A percentile compares a stretch with the other conserved stretches of the same genome.
phyloP scores from a whole-genome alignment of 2,888 invertebrate species.

The Danaus chrysippus region DNA sequence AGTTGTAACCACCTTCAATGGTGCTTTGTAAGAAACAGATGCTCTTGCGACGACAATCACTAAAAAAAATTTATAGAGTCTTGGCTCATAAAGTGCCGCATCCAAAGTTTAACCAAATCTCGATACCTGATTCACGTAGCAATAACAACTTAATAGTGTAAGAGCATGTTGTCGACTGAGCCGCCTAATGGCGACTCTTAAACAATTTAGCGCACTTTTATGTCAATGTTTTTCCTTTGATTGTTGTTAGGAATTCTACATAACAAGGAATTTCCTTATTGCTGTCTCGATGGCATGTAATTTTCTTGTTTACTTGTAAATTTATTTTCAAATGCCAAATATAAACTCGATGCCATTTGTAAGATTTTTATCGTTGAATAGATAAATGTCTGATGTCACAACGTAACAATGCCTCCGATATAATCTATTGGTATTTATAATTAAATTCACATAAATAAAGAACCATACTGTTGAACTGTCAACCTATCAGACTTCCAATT shows the following conservation, averaged over 20 bases:
- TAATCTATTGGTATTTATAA: slow-evolving; percentile 1
- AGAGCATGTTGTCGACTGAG: slow-evolving; percentile 57
- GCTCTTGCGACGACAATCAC: no score
- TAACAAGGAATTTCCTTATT: slow-evolving; percentile 7
- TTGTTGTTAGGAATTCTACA: slow-evolving; percentile 27
- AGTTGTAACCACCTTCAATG: no score
- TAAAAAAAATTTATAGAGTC: neutral
- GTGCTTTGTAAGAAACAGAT: no score
- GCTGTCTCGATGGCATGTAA: slow-evolving; percentile 11
- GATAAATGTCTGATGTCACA: neutral
- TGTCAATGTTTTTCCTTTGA: slow-evolving; percentile 34
- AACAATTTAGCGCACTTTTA: slow-evolving; percentile 62
- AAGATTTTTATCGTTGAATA: slow-evolving; percentile 1
- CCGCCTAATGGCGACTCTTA: slow-evolving; percentile 61
- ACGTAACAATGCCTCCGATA: neutral
- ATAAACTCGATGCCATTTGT: neutral
- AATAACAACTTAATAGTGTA: slow-evolving; percentile 72
- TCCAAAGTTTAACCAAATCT: slow-evolving; percentile 30
- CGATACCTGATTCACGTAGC: slow-evolving; percentile 43
- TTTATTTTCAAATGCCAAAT: no score
- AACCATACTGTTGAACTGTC: slow-evolving; percentile 30
- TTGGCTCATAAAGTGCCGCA: slow-evolving; percentile 28
- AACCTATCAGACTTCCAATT: slow-evolving; percentile 27
- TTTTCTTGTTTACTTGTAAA: slow-evolving; percentile 5
- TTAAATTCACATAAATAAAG: slow-evolving; percentile 11